A percentile compares a stretch with the other conserved stretches of the same genome.
These are phyloP conservation scores for Epinotia bilunana DNA, from an alignment of 2,888 invertebrate genomes.

Conservation along the genomic window DNA sequence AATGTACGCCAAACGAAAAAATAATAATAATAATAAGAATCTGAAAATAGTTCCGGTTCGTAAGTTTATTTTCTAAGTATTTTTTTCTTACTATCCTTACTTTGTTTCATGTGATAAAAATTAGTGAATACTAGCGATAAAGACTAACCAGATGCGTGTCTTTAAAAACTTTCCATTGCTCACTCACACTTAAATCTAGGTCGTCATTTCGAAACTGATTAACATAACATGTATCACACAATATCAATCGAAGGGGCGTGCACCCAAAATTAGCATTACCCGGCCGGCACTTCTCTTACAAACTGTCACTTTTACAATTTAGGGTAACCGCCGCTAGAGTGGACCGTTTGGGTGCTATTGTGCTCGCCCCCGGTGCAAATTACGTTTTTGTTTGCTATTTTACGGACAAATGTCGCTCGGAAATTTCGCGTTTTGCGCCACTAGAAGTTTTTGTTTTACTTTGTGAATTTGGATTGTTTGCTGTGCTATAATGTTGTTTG, in stretches of 20 bases:
- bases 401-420: conserved; percentile 62
- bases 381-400: conserved; percentile 80
- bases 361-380: conserved; percentile 70
- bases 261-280: conserved; percentile 70
- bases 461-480: conserved; percentile 37
- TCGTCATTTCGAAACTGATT: conserved; percentile 33
- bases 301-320: conserved; percentile 76
- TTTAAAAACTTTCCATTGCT: conserved; percentile 7
- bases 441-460: conserved; percentile 38
- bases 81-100: too few species aligned
- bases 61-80: too few species aligned
- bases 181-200: conserved; percentile 28
- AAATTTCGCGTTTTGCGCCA: conserved; percentile 54
- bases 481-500: conserved; percentile 24
- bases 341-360: conserved; percentile 65
- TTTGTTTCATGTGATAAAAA: too few species aligned
- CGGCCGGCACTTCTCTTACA: conserved; percentile 67
- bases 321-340: conserved; percentile 71
- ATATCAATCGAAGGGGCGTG: conserved; percentile 44
- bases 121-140: too few species aligned
- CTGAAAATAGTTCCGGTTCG: too few species aligned
- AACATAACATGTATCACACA: conserved; percentile 42
- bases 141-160: background rate
- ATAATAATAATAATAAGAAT: too few species aligned
- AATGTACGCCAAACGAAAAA: too few species aligned